Base-by-base conservation (phyloP, 1,140 invertebrate species). In the Chironomus striatipennis region DNA sequence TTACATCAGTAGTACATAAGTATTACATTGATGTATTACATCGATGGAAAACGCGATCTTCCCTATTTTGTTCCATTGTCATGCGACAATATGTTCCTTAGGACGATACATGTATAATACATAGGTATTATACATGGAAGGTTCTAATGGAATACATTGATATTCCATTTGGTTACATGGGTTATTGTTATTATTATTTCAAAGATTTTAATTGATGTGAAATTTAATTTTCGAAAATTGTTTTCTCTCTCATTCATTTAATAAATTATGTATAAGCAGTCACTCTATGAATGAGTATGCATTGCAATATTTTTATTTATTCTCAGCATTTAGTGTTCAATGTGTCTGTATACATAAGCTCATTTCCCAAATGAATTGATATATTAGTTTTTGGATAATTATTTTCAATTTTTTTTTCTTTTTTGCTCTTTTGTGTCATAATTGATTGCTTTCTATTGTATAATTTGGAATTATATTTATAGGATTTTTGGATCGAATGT, bases 151-250 rank as follows among this genome's bases (percentile, higher is more conserved):
- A n/a, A n/a, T n/a, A n/a, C n/a, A n/a, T n/a, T n/a, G n/a, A n/a
- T n/a, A n/a, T n/a, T n/a, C n/a, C n/a, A n/a, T n/a, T n/a, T n/a
- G n/a, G n/a, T n/a, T n/a, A n/a, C n/a, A n/a, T n/a, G n/a, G n/a
- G n/a, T n/a, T 57, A n/a, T n/a, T 57, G 47, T 4, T 57, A n/a
- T 57, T 57, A 57, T 57, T 57, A 57, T 57, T 57, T 10, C 47
- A 57, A 34, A n/a, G 47, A 57, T 57, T 57, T 57, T 57, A 57
- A 57, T 57, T 57, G 47, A 57, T 57, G 12, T 57, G 47, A 57
- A 57, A 57, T 57, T 57, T 57, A 57, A 57, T 57, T 57, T 57
- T 57, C 9, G 47, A 57, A 57, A 57, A 57, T 57, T 57, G 47
- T 57, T 57, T 15, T 57, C 47, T 57, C 47, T 57, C 47, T n/a